phyloP scores from a whole-genome alignment of 2,888 invertebrate genomes.

The Oscheius sp. region DNA sequence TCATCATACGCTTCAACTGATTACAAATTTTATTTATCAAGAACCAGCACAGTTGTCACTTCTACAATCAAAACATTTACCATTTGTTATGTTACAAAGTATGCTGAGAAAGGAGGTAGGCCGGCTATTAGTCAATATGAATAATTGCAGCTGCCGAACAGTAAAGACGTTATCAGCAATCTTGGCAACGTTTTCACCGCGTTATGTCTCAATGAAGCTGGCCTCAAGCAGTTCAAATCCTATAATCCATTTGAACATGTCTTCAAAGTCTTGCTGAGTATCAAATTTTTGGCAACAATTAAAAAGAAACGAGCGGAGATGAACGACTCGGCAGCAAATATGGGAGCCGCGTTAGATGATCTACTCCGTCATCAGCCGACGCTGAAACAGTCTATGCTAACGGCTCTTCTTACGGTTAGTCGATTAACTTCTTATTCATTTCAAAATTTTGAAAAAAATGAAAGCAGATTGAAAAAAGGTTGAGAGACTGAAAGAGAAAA shows the following conservation, averaged over 20 bases:
- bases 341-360: conserved; percentile 89
- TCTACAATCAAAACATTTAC: conserved; percentile 85
- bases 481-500: too few relatives aligned
- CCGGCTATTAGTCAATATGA: too few relatives aligned
- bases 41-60: conserved; percentile 85
- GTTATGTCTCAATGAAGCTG: conserved; percentile 80
- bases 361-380: conserved; percentile 87
- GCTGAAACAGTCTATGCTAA: conserved; percentile 81
- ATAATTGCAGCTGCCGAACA: conserved; percentile 74
- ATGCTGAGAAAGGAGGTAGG: conserved; percentile 82
- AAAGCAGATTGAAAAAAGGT: too few relatives aligned
- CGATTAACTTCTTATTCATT: too few relatives aligned
- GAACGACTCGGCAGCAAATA: conserved; percentile 82
- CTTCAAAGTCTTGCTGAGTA: conserved; percentile 82
- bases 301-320: conserved; percentile 81
- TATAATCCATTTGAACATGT: conserved; percentile 81
- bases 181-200: conserved; percentile 88
- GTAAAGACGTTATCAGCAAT: conserved; percentile 79
- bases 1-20: conserved; percentile 62
- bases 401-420: conserved; percentile 80
- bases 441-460: too few relatives aligned
- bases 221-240: conserved; percentile 79
- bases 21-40: conserved; percentile 79
- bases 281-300: conserved; percentile 86
- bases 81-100: conserved; percentile 85